phyloP scores from a whole-genome alignment of 2,888 invertebrate species.

The Athripsodes cinereus region DNA sequence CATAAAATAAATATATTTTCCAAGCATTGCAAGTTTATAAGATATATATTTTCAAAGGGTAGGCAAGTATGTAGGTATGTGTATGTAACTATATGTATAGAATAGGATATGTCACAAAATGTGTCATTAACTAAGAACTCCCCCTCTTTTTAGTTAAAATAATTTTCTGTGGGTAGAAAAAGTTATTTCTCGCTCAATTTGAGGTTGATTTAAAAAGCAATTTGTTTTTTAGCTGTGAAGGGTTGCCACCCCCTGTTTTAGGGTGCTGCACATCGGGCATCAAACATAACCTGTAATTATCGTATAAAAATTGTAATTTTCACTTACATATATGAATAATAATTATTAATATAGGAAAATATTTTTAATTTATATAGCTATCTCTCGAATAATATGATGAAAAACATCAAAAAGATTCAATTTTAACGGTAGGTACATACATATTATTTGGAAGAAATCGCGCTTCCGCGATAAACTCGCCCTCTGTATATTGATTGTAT shows the following conservation, averaged over 20 bases:
- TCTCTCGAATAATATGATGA: too few relatives aligned
- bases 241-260: neutral
- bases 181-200: slow-evolving; percentile 54
- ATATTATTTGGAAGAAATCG: too few relatives aligned
- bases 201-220: slow-evolving; percentile 51
- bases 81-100: neutral
- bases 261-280: neutral
- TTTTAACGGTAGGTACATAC: too few relatives aligned
- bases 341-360: too few relatives aligned
- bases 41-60: too few relatives aligned
- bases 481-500: too few relatives aligned
- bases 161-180: slow-evolving; percentile 24
- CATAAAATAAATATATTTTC: too few relatives aligned
- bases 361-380: too few relatives aligned
- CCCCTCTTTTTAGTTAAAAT: slow-evolving; percentile 2
- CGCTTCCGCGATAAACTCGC: too few relatives aligned
- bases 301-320: slow-evolving; percentile 13
- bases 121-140: slow-evolving; percentile 8
- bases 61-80: too few relatives aligned
- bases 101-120: neutral
- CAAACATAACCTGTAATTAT: slow-evolving; percentile 7
- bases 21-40: too few relatives aligned
- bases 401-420: too few relatives aligned
- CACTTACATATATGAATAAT: neutral
- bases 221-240: slow-evolving; percentile 32